These are phyloP conservation scores for Microtus richardsoni DNA, from an alignment of 2,113 vertebrate species.

Conservation along the genomic window DNA sequence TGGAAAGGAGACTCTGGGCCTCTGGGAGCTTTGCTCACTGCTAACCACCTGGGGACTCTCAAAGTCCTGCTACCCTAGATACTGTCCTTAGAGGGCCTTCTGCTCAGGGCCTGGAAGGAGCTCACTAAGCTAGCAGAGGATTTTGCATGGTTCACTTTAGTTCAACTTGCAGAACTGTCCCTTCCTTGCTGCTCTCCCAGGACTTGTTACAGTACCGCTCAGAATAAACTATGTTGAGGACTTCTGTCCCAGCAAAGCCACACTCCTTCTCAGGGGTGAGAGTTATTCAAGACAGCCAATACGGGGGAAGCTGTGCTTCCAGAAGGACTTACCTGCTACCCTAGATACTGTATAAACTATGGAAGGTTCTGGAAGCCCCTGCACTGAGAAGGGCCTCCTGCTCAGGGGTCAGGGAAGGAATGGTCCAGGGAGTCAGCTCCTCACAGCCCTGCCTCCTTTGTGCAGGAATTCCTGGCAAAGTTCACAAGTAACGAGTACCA, in stretches of 20 bases:
- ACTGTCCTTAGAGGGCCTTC: no score
- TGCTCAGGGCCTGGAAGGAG: not conserved
- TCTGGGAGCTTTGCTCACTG: not conserved
- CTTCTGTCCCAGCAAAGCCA: not conserved
- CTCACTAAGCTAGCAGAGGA: not conserved
- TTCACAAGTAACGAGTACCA: not conserved
- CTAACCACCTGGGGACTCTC: not conserved
- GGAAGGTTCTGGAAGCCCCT: not conserved
- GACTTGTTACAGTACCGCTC: not conserved
- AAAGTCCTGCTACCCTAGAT: not conserved
- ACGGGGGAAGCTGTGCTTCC: not conserved
- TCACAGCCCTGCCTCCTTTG: not conserved
- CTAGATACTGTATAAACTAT: not conserved
- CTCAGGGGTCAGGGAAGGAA: not conserved
- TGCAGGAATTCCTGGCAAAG: conserved; percentile 53
- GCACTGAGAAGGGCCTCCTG: not conserved
- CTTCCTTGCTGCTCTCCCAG: not conserved
- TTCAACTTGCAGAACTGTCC: not conserved
- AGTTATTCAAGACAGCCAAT: not conserved
- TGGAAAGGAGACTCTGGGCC: not conserved
- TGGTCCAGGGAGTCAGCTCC: not conserved
- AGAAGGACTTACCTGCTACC: not conserved
- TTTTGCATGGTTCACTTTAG: not conserved
- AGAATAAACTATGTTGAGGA: not conserved
- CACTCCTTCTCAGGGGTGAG: not conserved